Conservation (phyloP, 2,888 invertebrate genomes). For the Callimorpha dominula region DNA sequence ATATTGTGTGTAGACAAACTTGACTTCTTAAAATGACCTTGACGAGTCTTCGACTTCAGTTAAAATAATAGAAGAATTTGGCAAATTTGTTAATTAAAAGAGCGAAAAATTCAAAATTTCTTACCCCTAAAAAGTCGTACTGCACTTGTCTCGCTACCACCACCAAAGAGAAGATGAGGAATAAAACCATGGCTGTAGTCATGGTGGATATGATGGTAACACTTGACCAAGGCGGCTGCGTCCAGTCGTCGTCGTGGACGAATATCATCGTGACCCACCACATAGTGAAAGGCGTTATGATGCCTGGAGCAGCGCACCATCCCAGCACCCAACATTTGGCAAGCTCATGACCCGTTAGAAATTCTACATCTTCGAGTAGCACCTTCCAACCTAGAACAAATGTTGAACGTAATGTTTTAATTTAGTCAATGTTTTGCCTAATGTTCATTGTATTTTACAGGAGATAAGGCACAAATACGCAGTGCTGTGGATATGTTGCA, state of each 20-base stretch:
- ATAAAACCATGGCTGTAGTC: conserved; percentile 43
- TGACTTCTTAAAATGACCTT: neutral
- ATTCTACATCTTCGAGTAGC: conserved; percentile 73
- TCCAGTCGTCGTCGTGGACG: conserved; percentile 52
- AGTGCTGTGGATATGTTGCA: no score
- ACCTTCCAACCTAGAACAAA: conserved; percentile 68
- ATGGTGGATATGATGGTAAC: conserved; percentile 49
- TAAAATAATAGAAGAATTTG: neutral
- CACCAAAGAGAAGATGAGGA: conserved; percentile 57
- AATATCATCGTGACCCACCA: conserved; percentile 69
- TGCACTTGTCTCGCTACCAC: conserved; percentile 73
- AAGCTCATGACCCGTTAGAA: conserved; percentile 64
- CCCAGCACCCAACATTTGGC: conserved; percentile 67
- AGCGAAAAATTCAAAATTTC: conserved; percentile 15
- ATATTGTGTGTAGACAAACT: neutral
- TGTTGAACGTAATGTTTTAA: neutral
- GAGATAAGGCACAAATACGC: no score
- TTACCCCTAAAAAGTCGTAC: conserved; percentile 67
- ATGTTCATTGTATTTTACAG: neutral
- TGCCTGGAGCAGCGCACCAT: conserved; percentile 67
- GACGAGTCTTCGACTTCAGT: neutral
- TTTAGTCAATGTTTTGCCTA: neutral
- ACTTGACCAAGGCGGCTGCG: conserved; percentile 58
- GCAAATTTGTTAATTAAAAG: neutral
- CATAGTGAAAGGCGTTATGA: conserved; percentile 54